Conservation (phyloP, 2,113 vertebrate genomes). For the Polypterus senegalus region DNA sequence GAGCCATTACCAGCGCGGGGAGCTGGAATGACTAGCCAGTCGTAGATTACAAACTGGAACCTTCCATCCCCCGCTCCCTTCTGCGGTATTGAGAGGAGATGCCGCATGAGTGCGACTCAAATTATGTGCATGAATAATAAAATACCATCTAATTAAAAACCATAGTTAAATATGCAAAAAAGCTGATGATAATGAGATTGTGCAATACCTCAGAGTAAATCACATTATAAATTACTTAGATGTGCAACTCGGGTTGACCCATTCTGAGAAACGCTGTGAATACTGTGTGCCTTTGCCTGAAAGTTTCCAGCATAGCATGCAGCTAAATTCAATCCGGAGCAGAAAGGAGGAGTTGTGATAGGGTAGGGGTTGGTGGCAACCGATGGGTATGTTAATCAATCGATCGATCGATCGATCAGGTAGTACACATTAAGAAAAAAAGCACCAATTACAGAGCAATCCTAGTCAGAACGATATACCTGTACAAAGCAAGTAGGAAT, state of each 20-base stretch:
- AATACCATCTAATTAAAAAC: conserved; percentile 99
- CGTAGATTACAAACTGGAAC: conserved; percentile 56
- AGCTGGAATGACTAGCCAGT: conserved; percentile 54
- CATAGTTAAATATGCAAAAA: conserved; percentile 99
- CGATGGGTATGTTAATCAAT: too few relatives aligned
- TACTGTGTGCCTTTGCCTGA: conserved; percentile 36
- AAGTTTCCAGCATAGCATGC: conserved; percentile 21
- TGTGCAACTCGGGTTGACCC: conserved; percentile 81
- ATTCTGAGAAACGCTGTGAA: conserved; percentile 59
- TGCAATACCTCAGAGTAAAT: conserved; percentile 93
- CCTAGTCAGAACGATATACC: too few relatives aligned
- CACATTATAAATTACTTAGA: conserved; percentile 94
- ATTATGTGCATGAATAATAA: conserved; percentile 99
- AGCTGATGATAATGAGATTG: conserved; percentile 99
- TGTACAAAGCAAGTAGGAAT: too few relatives aligned
- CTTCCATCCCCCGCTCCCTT: conserved; percentile 47
- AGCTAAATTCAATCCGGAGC: conserved; percentile 22
- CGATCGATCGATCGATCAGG: too few relatives aligned
- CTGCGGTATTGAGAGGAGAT: conserved; percentile 54
- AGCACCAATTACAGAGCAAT: too few relatives aligned
- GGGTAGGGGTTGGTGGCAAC: too few relatives aligned
- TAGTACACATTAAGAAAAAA: too few relatives aligned
- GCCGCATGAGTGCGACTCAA: conserved; percentile 72
- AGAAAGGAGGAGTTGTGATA: too few relatives aligned
- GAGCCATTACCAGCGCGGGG: conserved; percentile 71